A percentile compares a stretch with the other conserved stretches of the same genome.
phyloP scores from a whole-genome alignment of 1,140 invertebrate genomes.

The Littorina saxatilis region DNA sequence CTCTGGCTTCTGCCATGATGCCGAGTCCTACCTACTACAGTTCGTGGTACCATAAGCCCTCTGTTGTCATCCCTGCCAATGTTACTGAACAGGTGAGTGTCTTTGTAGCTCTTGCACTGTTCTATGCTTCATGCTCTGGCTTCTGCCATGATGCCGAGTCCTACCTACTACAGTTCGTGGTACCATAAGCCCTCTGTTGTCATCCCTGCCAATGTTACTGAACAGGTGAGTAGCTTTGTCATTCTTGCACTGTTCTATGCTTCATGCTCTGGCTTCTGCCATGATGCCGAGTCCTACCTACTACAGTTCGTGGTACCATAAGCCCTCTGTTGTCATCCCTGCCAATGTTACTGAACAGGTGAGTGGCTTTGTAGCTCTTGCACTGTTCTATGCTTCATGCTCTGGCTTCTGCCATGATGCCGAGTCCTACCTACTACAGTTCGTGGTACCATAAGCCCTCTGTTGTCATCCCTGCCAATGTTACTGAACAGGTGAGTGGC shows the following conservation, averaged over 20 bases:
- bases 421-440: constrained; percentile 67
- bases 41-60: constrained; percentile 62
- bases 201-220: constrained; percentile 52
- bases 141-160: constrained; percentile 66
- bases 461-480: constrained; percentile 55
- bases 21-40: constrained; percentile 68
- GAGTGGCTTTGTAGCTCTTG: constrained; percentile 63
- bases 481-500: constrained; percentile 26
- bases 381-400: constrained; percentile 63
- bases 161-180: constrained; percentile 68
- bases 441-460: constrained; percentile 63
- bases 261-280: constrained; percentile 68
- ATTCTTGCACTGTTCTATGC: constrained; percentile 59
- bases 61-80: constrained; percentile 56
- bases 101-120: no score
- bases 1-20: constrained; percentile 64
- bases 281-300: constrained; percentile 69
- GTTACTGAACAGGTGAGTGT: constrained; percentile 25
- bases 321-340: constrained; percentile 52
- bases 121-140: constrained; percentile 65
- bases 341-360: constrained; percentile 43
- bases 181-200: constrained; percentile 55
- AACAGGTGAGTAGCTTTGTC: constrained; percentile 47
- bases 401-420: constrained; percentile 64
- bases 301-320: constrained; percentile 65